Evolutionary conservation across 2,113 vertebrate species (phyloP).

Genomic region (Coturnix japonica): DNA sequence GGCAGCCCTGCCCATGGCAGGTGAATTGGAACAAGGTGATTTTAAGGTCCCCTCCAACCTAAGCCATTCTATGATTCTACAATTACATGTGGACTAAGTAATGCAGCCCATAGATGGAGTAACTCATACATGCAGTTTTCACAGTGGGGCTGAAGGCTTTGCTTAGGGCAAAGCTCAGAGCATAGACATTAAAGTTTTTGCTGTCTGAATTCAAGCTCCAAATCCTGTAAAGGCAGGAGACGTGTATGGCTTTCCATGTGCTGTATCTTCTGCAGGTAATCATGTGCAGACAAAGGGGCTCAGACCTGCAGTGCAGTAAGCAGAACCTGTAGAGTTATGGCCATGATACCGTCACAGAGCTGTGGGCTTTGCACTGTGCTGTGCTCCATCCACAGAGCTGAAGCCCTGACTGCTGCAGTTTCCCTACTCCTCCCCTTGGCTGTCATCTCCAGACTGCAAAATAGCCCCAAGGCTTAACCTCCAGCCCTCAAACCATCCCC

Average conservation of each 20-base stretch:
- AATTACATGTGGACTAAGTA: not conserved
- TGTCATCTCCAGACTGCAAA: fast-evolving
- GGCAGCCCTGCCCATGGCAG: no score
- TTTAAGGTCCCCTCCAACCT: no score
- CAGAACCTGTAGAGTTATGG: no score
- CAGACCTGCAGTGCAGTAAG: fast-evolving
- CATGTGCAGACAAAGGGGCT: no score
- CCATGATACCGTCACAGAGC: no score
- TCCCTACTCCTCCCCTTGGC: not conserved
- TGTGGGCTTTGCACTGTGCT: fast-evolving
- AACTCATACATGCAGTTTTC: fast-evolving
- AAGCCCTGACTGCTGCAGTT: fast-evolving
- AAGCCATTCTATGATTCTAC: no score
- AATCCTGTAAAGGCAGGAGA: not conserved
- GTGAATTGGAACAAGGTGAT: no score
- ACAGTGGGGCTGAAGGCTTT: not conserved
- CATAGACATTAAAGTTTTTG: not conserved
- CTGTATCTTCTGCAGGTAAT: not conserved
- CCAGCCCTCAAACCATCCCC: not conserved
- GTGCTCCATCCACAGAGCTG: no score
- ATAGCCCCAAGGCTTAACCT: fast-evolving
- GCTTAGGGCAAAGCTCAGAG: not conserved
- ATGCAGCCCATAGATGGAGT: not conserved
- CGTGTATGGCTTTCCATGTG: not conserved
- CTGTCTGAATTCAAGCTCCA: not conserved